Percentiles rank a stretch among this genome's conserved stretches.
Conservation (phyloP, 2,888 invertebrate species). For the Alsophila aescularia region DNA sequence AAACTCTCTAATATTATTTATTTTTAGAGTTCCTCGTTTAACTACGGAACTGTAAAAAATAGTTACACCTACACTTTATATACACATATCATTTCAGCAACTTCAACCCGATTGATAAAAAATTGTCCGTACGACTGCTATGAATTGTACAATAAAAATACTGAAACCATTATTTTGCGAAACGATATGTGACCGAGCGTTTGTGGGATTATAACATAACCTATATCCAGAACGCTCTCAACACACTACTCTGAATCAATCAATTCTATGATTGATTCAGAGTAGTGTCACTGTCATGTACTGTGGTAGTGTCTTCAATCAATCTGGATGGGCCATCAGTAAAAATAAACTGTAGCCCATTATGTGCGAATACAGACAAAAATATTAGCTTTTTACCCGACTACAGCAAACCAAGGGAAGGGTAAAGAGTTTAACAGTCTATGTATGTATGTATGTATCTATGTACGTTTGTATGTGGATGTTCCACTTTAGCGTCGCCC, state of each 20-base stretch:
- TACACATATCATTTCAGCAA: too few species aligned
- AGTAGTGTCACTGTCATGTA: too few species aligned
- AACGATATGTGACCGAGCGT: conserved; percentile 5
- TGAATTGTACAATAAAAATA: background rate
- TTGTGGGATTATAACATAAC: conserved; percentile 2
- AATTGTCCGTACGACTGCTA: background rate
- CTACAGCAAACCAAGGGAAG: too few species aligned
- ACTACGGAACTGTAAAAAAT: too few species aligned
- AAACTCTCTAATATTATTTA: too few species aligned
- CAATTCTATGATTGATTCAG: conserved; percentile 32
- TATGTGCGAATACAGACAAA: background rate
- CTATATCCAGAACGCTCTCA: conserved; percentile 1
- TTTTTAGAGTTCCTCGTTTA: too few species aligned
- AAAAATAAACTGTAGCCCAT: conserved; percentile 18
- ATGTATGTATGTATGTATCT: too few species aligned
- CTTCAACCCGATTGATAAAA: background rate
- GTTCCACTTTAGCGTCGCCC: too few species aligned
- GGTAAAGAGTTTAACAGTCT: too few species aligned
- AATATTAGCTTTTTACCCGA: background rate
- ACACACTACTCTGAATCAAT: conserved; percentile 16
- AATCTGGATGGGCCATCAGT: conserved; percentile 27
- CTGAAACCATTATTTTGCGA: background rate
- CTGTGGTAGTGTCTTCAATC: conserved; percentile 36
- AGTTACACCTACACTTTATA: too few species aligned
- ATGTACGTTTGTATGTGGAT: too few species aligned